A percentile compares a stretch with the other conserved stretches of the same genome.
Evolutionary conservation across 2,797 vertebrate genomes (phyloP).

Genomic region (Pangasius krempfi): DNA sequence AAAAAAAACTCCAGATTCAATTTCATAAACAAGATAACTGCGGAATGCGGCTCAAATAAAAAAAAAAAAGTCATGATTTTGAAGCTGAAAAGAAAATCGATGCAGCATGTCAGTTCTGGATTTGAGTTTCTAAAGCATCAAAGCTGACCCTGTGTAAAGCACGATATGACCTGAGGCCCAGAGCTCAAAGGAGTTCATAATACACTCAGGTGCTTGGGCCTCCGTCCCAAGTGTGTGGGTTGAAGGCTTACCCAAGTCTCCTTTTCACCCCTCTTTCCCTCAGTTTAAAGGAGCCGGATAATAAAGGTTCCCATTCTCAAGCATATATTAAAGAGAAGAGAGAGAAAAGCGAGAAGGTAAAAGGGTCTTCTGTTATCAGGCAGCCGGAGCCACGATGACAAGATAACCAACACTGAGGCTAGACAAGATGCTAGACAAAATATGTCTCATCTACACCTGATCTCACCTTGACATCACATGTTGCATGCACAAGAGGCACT

Average conservation of each 20-base stretch:
- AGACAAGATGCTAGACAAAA: slow-evolving; percentile 73
- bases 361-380: slow-evolving; percentile 66
- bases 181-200: slow-evolving; percentile 40
- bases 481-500: slow-evolving; percentile 53
- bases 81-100: slow-evolving; percentile 14
- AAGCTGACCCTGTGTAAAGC: slow-evolving; percentile 55
- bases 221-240: slow-evolving; percentile 1
- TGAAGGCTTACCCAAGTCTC: slow-evolving; percentile 23
- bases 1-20: neutral
- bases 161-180: slow-evolving; percentile 40
- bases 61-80: slow-evolving; percentile 18
- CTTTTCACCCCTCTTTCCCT: slow-evolving; percentile 16
- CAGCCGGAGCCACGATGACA: slow-evolving; percentile 69
- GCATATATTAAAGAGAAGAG: slow-evolving; percentile 18
- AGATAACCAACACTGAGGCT: slow-evolving; percentile 67
- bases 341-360: slow-evolving; percentile 55
- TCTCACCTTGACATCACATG: slow-evolving; percentile 59
- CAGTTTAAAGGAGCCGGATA: slow-evolving; percentile 24
- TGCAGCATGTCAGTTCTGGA: slow-evolving; percentile 29
- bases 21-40: slow-evolving; percentile 13
- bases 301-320: slow-evolving; percentile 44
- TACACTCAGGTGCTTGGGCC: slow-evolving; percentile 52
- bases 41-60: neutral
- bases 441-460: slow-evolving; percentile 60
- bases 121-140: slow-evolving; percentile 38